Percentiles rank a stretch among this genome's conserved stretches.
Conservation (phyloP, 1,140 invertebrate species). For the Coptotermes formosanus region DNA sequence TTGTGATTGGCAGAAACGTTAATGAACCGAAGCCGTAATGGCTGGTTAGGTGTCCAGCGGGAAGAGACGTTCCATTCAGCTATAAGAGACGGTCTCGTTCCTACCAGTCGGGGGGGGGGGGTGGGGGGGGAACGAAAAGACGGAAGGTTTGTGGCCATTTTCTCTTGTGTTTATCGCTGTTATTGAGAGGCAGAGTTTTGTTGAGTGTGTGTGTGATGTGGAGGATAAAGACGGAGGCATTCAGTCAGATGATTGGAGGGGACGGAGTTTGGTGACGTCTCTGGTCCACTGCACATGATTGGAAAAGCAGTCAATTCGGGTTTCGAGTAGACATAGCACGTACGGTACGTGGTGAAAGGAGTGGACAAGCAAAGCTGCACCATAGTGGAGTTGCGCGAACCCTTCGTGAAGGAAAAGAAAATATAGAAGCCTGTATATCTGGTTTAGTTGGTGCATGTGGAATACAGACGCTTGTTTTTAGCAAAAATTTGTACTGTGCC, state of each 20-base stretch:
- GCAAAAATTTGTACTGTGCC: no score
- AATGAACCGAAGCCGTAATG: slow-evolving; percentile 1
- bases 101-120: no score
- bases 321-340: background rate
- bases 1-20: background rate
- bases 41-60: background rate
- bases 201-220: background rate
- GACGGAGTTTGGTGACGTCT: background rate
- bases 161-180: background rate
- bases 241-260: background rate
- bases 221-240: background rate
- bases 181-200: background rate
- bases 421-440: no score
- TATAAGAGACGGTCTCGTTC: background rate
- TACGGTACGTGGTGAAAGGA: no score
- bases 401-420: no score
- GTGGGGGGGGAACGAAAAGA: background rate
- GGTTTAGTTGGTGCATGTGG: no score
- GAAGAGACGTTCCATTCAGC: background rate
- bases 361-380: no score
- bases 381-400: no score
- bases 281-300: background rate
- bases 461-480: no score
- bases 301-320: background rate
- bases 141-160: background rate